Evolutionary conservation across 1,140 invertebrate genomes (phyloP).

Genomic region (Pomacea maculata): DNA sequence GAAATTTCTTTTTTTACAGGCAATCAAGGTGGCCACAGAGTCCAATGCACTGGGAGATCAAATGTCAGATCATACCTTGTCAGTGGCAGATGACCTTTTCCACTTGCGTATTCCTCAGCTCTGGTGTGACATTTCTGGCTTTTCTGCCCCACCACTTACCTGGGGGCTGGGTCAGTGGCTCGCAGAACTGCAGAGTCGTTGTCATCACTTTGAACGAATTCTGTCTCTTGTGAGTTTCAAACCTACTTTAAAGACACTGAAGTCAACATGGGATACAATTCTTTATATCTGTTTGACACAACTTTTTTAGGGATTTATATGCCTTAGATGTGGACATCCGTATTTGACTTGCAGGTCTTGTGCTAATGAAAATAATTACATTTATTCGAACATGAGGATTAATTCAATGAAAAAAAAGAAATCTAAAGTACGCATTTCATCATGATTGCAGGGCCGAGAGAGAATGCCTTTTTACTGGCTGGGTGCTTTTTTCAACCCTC

Average conservation of each 20-base stretch:
- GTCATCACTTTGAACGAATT: slow-evolving; percentile 63
- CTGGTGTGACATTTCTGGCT: slow-evolving; percentile 59
- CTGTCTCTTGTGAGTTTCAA: slow-evolving; percentile 48
- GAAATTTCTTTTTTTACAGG: slow-evolving; percentile 38
- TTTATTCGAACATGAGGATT: neutral
- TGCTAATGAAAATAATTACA: neutral
- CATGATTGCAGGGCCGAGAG: slow-evolving; percentile 55
- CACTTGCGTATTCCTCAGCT: slow-evolving; percentile 57
- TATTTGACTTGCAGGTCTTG: neutral
- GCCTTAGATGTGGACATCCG: no score
- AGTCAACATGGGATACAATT: neutral
- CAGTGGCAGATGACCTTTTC: slow-evolving; percentile 62
- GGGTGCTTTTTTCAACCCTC: slow-evolving; percentile 62
- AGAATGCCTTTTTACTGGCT: slow-evolving; percentile 65
- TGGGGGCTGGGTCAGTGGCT: slow-evolving; percentile 59
- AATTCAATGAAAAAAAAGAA: no score
- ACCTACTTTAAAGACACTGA: neutral
- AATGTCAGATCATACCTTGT: slow-evolving; percentile 51
- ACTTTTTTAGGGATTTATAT: no score
- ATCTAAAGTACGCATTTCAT: no score
- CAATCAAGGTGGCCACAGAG: slow-evolving; percentile 61
- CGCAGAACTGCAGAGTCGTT: slow-evolving; percentile 54
- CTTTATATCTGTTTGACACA: no score
- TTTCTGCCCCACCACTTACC: slow-evolving; percentile 56
- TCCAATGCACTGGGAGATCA: slow-evolving; percentile 57